phyloP scores from a whole-genome alignment of 1,140 invertebrate species.

The Pectinophora gossypiella region DNA sequence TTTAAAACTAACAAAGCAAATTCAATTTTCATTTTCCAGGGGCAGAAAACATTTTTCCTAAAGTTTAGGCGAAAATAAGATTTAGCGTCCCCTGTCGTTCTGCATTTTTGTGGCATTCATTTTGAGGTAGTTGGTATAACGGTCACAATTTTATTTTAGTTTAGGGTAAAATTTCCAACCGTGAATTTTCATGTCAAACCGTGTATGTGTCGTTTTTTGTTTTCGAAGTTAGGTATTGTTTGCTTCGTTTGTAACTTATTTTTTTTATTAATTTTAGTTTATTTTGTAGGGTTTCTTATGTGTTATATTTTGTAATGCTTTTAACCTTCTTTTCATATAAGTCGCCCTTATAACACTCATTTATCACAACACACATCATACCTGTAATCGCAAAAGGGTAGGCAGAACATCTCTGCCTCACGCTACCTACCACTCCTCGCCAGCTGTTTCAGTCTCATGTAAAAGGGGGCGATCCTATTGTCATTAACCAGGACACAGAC shows the following conservation, averaged over 20 bases:
- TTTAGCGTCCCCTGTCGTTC: not conserved
- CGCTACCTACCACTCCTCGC: too few species aligned
- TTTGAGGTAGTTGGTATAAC: not conserved
- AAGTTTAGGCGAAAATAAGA: constrained; percentile 13
- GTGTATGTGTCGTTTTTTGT: not conserved
- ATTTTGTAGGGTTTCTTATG: too few species aligned
- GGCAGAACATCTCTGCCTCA: too few species aligned
- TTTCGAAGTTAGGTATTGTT: not conserved
- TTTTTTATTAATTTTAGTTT: too few species aligned
- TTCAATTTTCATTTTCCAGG: constrained; percentile 9
- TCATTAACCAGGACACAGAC: too few species aligned
- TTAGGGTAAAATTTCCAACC: not conserved
- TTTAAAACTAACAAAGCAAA: constrained; percentile 12
- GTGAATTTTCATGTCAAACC: not conserved
- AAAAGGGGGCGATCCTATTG: too few species aligned
- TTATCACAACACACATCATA: too few species aligned
- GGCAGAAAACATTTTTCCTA: constrained; percentile 9
- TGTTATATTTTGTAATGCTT: too few species aligned
- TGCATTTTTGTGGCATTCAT: constrained; percentile 2
- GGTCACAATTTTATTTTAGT: not conserved
- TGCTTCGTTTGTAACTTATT: not conserved
- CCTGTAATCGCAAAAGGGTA: too few species aligned
- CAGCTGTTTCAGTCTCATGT: too few species aligned
- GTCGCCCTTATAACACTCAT: too few species aligned
- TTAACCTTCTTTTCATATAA: too few species aligned